Evolutionary conservation across 2,797 vertebrate species (phyloP).

Genomic region (Prionace glauca): DNA sequence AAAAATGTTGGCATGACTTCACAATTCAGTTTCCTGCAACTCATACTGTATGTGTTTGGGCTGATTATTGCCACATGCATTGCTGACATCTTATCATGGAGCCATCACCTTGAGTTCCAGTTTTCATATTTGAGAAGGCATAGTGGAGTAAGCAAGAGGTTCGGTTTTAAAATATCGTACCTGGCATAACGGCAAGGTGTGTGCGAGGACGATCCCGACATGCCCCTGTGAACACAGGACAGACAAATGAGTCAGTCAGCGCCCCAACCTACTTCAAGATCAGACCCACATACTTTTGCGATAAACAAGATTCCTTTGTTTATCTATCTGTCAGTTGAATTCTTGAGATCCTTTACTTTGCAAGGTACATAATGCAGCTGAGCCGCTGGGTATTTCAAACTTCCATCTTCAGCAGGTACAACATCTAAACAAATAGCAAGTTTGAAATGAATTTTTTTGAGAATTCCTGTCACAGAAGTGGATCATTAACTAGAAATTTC

Average conservation of each 20-base stretch:
- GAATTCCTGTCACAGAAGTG: neutral
- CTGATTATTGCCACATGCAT: neutral
- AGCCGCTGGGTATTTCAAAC: neutral
- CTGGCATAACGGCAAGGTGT: constrained; percentile 79
- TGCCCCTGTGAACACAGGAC: constrained; percentile 74
- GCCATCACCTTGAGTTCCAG: neutral
- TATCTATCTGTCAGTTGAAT: neutral
- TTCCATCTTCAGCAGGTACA: neutral
- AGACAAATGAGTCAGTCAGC: constrained; percentile 42
- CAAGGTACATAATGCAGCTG: neutral
- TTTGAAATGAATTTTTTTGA: neutral
- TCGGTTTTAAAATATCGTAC: constrained; percentile 55
- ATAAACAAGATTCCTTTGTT: neutral
- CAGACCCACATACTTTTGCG: constrained; percentile 35
- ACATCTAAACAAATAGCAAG: neutral
- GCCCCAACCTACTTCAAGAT: constrained; percentile 16
- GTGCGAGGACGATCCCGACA: constrained; percentile 86
- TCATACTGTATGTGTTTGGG: neutral
- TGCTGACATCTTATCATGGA: neutral
- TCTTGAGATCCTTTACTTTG: neutral
- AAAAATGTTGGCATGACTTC: neutral
- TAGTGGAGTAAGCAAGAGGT: too few relatives aligned
- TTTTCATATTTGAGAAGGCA: neutral
- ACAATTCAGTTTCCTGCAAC: neutral
- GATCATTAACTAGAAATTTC: neutral